Percentiles rank a stretch among this genome's conserved stretches.
Evolutionary conservation across 1,140 invertebrate species (phyloP).

Genomic region (Bilobella aurantiaca): DNA sequence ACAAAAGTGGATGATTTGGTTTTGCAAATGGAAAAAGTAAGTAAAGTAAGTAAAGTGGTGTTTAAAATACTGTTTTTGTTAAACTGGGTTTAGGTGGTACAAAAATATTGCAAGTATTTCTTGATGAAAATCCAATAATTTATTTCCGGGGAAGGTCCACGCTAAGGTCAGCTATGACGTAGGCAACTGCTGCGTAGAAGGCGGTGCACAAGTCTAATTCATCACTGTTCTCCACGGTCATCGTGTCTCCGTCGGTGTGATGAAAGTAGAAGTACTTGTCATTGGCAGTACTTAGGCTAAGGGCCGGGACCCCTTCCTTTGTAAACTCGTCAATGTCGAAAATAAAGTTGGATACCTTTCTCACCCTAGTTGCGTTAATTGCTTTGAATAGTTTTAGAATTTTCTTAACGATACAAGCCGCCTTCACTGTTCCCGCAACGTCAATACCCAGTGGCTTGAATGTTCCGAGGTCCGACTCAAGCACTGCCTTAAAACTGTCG

Average conservation of each 20-base stretch:
- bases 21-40: too few relatives aligned
- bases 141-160: constrained; percentile 17
- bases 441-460: constrained; percentile 58
- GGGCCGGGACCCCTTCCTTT: constrained; percentile 55
- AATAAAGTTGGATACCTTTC: constrained; percentile 36
- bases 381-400: constrained; percentile 44
- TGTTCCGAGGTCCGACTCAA: constrained; percentile 75
- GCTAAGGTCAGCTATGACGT: constrained; percentile 37
- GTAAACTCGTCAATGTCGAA: constrained; percentile 57
- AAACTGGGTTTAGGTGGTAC: too few relatives aligned
- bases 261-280: constrained; percentile 73
- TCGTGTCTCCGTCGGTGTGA: constrained; percentile 65
- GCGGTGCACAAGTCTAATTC: constrained; percentile 58
- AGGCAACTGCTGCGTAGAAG: constrained; percentile 60
- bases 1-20: too few relatives aligned
- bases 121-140: too few relatives aligned
- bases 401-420: constrained; percentile 54
- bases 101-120: too few relatives aligned
- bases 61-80: too few relatives aligned
- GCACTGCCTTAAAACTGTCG: constrained; percentile 55
- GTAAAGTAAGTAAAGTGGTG: too few relatives aligned
- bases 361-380: constrained; percentile 33
- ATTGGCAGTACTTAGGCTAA: constrained; percentile 54
- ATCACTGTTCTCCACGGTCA: constrained; percentile 56
- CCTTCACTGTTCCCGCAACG: constrained; percentile 48